Evolutionary conservation across 2,797 vertebrate species (phyloP).

Genomic region (Heterohyrax brucei): DNA sequence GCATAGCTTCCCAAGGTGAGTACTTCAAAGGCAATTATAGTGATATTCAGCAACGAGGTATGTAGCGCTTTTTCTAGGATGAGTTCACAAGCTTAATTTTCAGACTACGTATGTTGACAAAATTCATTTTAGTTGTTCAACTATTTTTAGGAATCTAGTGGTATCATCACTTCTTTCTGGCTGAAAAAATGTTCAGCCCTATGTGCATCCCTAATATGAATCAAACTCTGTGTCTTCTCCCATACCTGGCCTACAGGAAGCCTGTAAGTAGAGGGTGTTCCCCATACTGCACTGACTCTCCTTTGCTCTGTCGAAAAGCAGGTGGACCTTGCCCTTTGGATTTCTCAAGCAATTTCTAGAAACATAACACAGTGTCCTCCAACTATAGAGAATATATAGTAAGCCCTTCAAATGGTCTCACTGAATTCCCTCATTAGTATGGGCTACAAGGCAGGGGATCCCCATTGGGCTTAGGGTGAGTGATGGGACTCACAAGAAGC

Average conservation of each 20-base stretch:
- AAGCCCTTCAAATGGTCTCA: not conserved
- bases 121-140: not conserved
- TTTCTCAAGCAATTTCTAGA: constrained; percentile 18
- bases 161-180: not conserved
- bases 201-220: not conserved
- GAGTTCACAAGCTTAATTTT: too few species aligned
- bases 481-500: not conserved
- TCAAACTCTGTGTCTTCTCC: not conserved
- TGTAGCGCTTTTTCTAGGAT: too few species aligned
- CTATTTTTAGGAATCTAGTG: not conserved
- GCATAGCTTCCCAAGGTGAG: too few species aligned
- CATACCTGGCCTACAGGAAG: not conserved
- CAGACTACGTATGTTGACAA: not conserved
- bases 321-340: not conserved
- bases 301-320: not conserved
- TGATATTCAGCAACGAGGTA: too few species aligned
- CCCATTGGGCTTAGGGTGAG: not conserved
- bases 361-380: not conserved
- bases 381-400: not conserved
- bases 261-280: not conserved
- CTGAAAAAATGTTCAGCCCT: not conserved
- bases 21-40: too few species aligned
- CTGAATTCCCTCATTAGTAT: not conserved
- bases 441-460: not conserved
- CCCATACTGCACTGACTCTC: not conserved